These are phyloP conservation scores for Heliconius eleuchia DNA, from an alignment of 1,140 invertebrate genomes.

Conservation along the genomic window DNA sequence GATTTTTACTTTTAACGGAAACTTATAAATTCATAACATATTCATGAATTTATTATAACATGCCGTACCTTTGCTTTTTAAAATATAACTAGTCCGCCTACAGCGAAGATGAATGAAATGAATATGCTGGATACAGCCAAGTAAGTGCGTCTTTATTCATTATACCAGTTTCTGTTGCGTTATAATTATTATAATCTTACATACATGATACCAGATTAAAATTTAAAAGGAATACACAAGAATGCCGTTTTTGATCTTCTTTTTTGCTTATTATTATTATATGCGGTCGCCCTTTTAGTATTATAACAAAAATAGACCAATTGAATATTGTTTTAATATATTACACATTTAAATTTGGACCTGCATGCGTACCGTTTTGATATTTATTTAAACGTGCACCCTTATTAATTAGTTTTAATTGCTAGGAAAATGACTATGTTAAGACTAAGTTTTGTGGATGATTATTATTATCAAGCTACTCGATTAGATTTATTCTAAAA, in stretches of 20 bases:
- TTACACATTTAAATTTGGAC: too few relatives aligned
- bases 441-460: too few relatives aligned
- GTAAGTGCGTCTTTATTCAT: conserved; percentile 12
- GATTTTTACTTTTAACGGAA: not conserved
- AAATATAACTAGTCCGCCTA: conserved; percentile 2
- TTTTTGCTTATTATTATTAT: not conserved
- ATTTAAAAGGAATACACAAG: not conserved
- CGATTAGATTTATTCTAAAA: too few relatives aligned
- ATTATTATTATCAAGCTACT: too few relatives aligned
- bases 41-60: not conserved
- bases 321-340: too few relatives aligned
- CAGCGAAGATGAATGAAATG: conserved; percentile 20
- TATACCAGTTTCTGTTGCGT: conserved; percentile 7
- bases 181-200: conserved; percentile 12
- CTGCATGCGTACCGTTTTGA: too few relatives aligned
- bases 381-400: too few relatives aligned
- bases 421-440: too few relatives aligned
- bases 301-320: not conserved
- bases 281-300: not conserved
- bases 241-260: not conserved
- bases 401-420: too few relatives aligned
- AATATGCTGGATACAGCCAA: conserved; percentile 14
- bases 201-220: not conserved
- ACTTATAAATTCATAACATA: not conserved
- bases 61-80: not conserved